A percentile compares a stretch with the other conserved stretches of the same genome.
phyloP scores from a whole-genome alignment of 1,140 invertebrate species.

The Araneus ventricosus region DNA sequence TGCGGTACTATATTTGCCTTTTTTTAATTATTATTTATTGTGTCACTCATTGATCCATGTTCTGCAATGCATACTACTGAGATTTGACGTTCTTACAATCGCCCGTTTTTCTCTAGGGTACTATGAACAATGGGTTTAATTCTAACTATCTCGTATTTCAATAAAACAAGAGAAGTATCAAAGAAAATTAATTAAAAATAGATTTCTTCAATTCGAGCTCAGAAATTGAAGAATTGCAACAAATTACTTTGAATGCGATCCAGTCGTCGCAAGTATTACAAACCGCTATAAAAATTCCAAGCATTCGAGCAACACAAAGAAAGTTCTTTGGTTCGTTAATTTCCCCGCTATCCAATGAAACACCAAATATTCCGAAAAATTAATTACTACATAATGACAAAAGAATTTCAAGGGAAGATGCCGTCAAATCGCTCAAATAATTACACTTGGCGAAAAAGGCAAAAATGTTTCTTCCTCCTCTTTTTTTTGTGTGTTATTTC shows the following conservation, averaged over 20 bases:
- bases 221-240: background rate
- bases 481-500: background rate
- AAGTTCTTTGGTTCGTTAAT: background rate
- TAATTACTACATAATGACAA: constrained; percentile 1
- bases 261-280: background rate
- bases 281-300: background rate
- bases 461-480: background rate
- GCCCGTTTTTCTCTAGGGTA: too few species aligned
- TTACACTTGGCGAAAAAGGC: background rate
- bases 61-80: too few species aligned
- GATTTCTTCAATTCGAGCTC: too few species aligned
- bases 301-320: background rate
- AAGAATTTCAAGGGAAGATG: background rate
- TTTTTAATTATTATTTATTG: too few species aligned
- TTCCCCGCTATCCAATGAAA: background rate
- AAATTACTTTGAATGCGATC: background rate
- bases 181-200: background rate
- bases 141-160: too few species aligned
- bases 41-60: too few species aligned
- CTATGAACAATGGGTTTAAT: too few species aligned
- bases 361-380: constrained; percentile 17
- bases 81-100: too few species aligned
- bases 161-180: background rate
- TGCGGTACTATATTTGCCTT: too few species aligned
- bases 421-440: background rate